phyloP scores from a whole-genome alignment of 2,113 vertebrate genomes.

The Prunella himalayana region DNA sequence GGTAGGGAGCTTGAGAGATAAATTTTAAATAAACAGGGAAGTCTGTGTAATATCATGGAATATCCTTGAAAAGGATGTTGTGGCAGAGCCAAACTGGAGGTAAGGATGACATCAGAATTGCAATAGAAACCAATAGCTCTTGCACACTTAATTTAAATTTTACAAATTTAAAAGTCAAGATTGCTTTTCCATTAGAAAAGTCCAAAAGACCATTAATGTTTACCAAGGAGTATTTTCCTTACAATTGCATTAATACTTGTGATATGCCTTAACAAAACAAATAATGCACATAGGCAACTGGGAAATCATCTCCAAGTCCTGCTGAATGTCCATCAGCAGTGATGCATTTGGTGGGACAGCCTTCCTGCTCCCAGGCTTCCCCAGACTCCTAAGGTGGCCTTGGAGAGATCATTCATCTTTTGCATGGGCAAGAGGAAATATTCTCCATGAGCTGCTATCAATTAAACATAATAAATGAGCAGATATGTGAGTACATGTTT shows the following conservation, averaged over 20 bases:
- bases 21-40: not conserved
- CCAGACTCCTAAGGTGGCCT: rapidly evolving
- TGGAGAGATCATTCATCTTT: rapidly evolving
- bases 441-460: not conserved
- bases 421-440: not conserved
- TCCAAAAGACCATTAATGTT: not conserved
- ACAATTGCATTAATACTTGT: not conserved
- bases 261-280: not conserved
- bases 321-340: not conserved
- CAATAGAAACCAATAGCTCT: not conserved
- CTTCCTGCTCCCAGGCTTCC: not conserved
- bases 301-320: not conserved
- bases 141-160: not conserved
- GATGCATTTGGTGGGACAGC: not conserved
- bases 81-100: not conserved
- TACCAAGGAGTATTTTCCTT: not conserved
- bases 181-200: not conserved
- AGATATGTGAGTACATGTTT: not conserved
- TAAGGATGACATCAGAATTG: not conserved
- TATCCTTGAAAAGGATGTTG: not conserved
- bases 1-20: not conserved
- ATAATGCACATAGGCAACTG: not conserved
- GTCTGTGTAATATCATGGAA: not conserved
- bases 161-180: not conserved
- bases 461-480: not conserved